Evolutionary conservation across 2,113 vertebrate genomes (phyloP).

Genomic region (Chrysochloris asiatica): DNA sequence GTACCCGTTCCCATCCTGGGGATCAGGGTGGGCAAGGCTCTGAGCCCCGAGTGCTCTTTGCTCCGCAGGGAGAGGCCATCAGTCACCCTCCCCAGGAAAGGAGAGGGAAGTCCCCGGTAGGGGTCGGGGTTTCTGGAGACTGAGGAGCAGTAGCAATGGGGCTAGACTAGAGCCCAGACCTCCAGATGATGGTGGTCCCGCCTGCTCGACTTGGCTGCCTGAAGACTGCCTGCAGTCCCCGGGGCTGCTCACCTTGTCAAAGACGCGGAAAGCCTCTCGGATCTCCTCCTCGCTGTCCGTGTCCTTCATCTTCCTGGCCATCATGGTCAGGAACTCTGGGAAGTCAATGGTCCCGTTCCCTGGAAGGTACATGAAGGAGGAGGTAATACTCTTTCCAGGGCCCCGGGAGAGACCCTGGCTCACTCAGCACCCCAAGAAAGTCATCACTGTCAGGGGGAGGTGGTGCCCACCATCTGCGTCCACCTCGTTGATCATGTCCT

Average conservation of each 20-base stretch:
- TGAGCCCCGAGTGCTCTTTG: rapidly evolving
- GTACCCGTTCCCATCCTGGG: slow-evolving; percentile 93
- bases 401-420: background rate
- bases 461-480: slow-evolving; percentile 92
- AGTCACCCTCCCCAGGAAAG: background rate
- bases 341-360: slow-evolving; percentile 95
- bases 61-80: too few relatives aligned
- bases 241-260: slow-evolving; percentile 89
- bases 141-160: background rate
- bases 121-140: background rate
- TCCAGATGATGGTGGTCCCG: background rate
- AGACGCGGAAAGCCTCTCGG: slow-evolving; percentile 93
- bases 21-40: background rate
- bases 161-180: background rate
- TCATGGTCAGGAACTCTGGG: slow-evolving; percentile 95
- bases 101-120: background rate
- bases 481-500: slow-evolving; percentile 96
- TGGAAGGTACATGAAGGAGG: slow-evolving; percentile 48
- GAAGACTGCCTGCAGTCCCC: rapidly evolving
- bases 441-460: too few relatives aligned
- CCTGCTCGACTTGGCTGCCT: rapidly evolving
- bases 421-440: background rate
- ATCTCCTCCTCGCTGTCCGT: slow-evolving; percentile 95
- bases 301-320: slow-evolving; percentile 96
- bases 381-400: too few relatives aligned